Percentiles rank a stretch among this genome's conserved stretches.
These are phyloP conservation scores for Bombus ignitus DNA, from an alignment of 1,140 invertebrate genomes.

Conservation along the genomic window DNA sequence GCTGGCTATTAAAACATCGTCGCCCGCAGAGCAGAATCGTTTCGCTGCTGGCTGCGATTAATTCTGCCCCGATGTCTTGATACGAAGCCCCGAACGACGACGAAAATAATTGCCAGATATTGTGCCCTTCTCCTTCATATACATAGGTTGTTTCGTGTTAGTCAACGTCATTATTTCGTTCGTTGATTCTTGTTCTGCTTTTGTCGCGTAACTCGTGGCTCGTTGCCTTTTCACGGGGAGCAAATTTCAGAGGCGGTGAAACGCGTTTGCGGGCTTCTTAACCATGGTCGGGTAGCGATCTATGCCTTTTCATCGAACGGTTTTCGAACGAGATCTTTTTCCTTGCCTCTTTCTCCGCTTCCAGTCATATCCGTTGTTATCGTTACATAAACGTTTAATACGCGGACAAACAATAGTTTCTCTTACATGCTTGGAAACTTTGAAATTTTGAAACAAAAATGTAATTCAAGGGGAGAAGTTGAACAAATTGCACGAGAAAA, in stretches of 20 bases:
- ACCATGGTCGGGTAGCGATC: not conserved
- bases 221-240: not conserved
- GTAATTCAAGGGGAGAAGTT: not conserved
- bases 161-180: conserved; percentile 10
- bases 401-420: not conserved
- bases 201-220: conserved; percentile 5
- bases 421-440: not conserved
- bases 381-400: not conserved
- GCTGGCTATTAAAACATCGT: not conserved
- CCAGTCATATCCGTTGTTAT: not conserved
- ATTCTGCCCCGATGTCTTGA: conserved; percentile 2
- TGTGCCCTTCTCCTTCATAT: not conserved
- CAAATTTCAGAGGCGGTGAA: not conserved
- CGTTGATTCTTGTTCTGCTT: not conserved
- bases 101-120: conserved; percentile 24
- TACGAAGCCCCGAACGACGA: not conserved
- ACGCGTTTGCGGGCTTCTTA: not conserved
- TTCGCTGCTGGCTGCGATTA: not conserved
- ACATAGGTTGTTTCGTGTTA: not conserved
- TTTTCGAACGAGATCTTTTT: not conserved
- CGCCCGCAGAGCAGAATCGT: not conserved
- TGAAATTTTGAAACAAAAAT: not conserved
- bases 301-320: not conserved
- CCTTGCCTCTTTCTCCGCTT: not conserved
- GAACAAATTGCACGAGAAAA: not conserved